Conservation (phyloP, 2,797 vertebrate genomes). For the Caiman crocodilus region DNA sequence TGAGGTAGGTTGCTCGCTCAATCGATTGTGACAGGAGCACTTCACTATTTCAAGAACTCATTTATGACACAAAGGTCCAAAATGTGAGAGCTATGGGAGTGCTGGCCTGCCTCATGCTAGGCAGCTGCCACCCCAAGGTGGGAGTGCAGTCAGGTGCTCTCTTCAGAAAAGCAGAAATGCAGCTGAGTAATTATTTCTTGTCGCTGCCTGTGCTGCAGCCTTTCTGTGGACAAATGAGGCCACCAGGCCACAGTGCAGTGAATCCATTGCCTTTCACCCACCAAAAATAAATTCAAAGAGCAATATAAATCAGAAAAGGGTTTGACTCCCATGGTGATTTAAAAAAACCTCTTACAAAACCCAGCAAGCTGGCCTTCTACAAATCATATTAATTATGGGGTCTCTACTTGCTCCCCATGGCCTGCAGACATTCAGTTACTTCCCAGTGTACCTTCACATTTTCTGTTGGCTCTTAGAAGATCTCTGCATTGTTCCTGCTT, state of each 20-base stretch:
- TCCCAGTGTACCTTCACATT: neutral
- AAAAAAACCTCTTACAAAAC: neutral
- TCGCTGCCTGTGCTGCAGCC: neutral
- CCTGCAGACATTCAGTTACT: neutral
- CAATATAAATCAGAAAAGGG: neutral
- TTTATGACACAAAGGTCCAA: neutral
- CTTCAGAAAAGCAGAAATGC: constrained; percentile 1
- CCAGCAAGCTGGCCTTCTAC: neutral
- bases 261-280: constrained; percentile 5
- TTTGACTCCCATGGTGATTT: neutral
- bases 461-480: neutral
- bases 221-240: neutral
- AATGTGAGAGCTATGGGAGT: neutral
- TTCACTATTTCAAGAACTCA: too few species aligned
- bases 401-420: neutral
- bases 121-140: neutral
- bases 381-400: neutral
- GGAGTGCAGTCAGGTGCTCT: neutral
- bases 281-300: constrained; percentile 22
- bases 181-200: constrained; percentile 10
- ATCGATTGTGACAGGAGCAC: too few species aligned
- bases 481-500: neutral
- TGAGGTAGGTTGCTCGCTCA: too few species aligned
- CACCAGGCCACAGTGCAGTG: neutral
- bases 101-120: neutral